Evolutionary conservation across 2,888 invertebrate genomes (phyloP), one percentile per base, ranked within the genome.

Genomic region (Iselma pallidipennis): DNA sequence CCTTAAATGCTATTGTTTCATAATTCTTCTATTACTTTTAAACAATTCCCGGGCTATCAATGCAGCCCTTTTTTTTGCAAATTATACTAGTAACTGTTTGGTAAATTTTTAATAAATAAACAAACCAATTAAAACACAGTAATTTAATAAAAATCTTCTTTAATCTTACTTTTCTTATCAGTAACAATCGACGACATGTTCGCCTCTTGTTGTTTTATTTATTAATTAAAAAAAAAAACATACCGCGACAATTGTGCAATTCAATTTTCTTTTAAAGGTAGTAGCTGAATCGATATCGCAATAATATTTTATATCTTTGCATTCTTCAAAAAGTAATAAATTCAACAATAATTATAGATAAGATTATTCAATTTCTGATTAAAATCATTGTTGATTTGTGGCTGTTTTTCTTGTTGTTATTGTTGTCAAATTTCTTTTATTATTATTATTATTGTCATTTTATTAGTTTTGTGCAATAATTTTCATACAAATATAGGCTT

Each of bases 271-370:
- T 55, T 42, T 25, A 26, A 61, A 60, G 48, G 52, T 51, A 21
- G 55, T 61, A 57, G 57, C 57, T 55, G 16, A 59, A 50, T 51
- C 55, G 53, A 57, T 61, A 57, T 55, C 62, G 62, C 62, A 59
- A 58, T 61, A 55, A 19, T 53, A 29, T 48, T 45, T 53, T 61
- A 52, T 42, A 57, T 62, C 55, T 62, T 57, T 51, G 58, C 59
- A 55, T 62, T 62, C 62, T 55, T 45, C 54, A 54, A 45, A 61
- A 49, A 57, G 58, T 58, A 56, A 55, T 62, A 62, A 62, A 62
- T 55, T 57, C 56, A 56, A 56, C 59, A 59, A 55, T 21, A 58
- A 56, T 54, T 51, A 55, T 55, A 51, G 62, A 62, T 62, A 62
- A 62, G 59, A 62, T 58, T 62, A 61, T 61, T 50, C 54, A 51